phyloP scores from a whole-genome alignment of 1,140 invertebrate genomes.

The Hylaeus anthracinus region DNA sequence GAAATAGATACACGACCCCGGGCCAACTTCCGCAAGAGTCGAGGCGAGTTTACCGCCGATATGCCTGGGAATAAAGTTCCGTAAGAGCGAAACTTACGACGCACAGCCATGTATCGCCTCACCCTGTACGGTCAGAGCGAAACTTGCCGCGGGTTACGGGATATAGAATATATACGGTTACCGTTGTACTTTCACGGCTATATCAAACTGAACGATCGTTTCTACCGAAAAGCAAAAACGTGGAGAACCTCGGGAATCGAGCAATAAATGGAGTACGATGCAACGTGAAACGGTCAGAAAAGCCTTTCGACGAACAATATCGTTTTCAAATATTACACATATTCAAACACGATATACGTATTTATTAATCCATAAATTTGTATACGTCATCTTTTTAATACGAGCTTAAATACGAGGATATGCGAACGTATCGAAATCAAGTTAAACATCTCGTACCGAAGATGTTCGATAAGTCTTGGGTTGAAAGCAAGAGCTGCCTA shows the following conservation, averaged over 20 bases:
- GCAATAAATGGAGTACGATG: conserved; percentile 14
- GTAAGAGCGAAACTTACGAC: conserved; percentile 1
- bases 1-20: background rate
- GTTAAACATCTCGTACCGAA: no score
- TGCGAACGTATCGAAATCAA: no score
- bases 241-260: background rate
- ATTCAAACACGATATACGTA: background rate
- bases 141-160: conserved; percentile 19
- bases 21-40: conserved; percentile 3
- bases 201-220: conserved; percentile 4
- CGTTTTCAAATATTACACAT: background rate
- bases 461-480: no score
- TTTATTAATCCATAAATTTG: no score
- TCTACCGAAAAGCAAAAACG: conserved; percentile 9
- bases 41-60: background rate
- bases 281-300: conserved; percentile 5
- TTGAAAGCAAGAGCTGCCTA: no score
- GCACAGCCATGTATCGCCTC: background rate
- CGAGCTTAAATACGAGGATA: no score
- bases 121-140: background rate
- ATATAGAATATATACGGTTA: background rate
- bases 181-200: conserved; percentile 6
- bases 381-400: no score
- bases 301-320: background rate
- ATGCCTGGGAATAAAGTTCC: conserved; percentile 1